phyloP scores from a whole-genome alignment of 2,797 vertebrate genomes.

The Lagodon rhomboides region DNA sequence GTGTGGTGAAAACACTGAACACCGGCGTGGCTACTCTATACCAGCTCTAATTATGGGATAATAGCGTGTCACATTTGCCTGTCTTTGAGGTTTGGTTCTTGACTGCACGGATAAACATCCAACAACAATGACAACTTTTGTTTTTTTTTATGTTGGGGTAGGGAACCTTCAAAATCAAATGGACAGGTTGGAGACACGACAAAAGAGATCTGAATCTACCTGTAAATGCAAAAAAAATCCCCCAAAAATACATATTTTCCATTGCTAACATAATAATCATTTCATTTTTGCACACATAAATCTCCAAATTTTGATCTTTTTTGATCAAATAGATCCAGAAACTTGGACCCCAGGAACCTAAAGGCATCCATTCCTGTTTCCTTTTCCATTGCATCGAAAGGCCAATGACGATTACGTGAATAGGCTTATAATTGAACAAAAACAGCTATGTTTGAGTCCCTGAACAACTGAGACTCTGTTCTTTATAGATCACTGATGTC shows the following conservation, averaged over 20 bases:
- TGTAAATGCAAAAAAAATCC: too few relatives aligned
- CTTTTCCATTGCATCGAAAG: not conserved
- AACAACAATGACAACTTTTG: not conserved
- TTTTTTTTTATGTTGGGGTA: not conserved
- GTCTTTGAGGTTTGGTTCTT: slow-evolving; percentile 1
- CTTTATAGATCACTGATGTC: not conserved
- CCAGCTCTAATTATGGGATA: slow-evolving; percentile 67
- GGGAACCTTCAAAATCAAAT: not conserved
- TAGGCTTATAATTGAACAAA: not conserved
- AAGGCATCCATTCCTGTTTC: not conserved
- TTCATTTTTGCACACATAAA: not conserved
- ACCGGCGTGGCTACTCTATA: slow-evolving; percentile 51
- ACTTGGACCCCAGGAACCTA: not conserved
- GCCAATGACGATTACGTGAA: not conserved
- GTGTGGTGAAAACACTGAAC: slow-evolving; percentile 64
- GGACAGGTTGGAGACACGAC: not conserved
- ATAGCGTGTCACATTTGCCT: slow-evolving; percentile 29
- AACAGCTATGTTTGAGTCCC: not conserved
- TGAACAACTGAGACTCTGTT: not conserved
- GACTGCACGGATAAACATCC: not conserved
- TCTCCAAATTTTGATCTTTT: not conserved
- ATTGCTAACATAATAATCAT: too few relatives aligned
- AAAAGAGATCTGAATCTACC: not conserved
- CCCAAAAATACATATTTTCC: too few relatives aligned
- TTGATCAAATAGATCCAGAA: not conserved